A percentile compares a stretch with the other conserved stretches of the same genome.
Conservation (phyloP, 2,888 invertebrate genomes). For the Machimus atricapillus region DNA sequence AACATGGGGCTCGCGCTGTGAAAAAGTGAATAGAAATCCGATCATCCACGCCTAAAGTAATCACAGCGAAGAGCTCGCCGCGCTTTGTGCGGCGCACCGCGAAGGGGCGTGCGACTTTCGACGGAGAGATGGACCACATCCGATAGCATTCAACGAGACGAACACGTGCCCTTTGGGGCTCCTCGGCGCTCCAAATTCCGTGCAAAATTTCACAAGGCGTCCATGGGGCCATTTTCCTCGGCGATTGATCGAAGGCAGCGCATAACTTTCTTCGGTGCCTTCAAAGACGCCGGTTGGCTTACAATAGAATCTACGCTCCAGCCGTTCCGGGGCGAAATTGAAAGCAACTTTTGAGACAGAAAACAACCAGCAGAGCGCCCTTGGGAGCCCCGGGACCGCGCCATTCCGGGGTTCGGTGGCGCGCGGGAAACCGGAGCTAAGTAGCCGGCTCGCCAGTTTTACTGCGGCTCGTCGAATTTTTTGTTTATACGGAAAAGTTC, state of each 20-base stretch:
- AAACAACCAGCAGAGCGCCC: not conserved
- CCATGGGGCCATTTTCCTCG: not conserved
- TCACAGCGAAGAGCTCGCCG: not conserved
- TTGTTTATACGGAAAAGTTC: conserved; percentile 20
- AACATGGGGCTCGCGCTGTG: not conserved
- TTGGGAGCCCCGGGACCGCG: not conserved
- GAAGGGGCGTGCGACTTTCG: not conserved
- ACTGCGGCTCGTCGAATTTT: conserved; percentile 9
- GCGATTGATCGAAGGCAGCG: not conserved
- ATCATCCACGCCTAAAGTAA: not conserved
- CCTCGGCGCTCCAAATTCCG: conserved; percentile 14
- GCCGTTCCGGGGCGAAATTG: not conserved
- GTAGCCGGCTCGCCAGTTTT: not conserved
- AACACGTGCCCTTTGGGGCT: not conserved
- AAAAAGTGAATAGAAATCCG: conserved; percentile 2
- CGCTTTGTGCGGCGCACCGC: not conserved
- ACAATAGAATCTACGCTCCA: not conserved
- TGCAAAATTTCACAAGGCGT: conserved; percentile 3
- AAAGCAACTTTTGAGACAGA: not conserved
- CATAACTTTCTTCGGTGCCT: not conserved
- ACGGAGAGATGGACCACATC: not conserved
- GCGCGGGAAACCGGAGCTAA: not conserved
- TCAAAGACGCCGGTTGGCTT: not conserved
- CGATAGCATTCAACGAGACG: not conserved
- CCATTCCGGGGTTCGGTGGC: not conserved